Conservation (phyloP, 2,113 vertebrate species). For the Pachyramphus minor region DNA sequence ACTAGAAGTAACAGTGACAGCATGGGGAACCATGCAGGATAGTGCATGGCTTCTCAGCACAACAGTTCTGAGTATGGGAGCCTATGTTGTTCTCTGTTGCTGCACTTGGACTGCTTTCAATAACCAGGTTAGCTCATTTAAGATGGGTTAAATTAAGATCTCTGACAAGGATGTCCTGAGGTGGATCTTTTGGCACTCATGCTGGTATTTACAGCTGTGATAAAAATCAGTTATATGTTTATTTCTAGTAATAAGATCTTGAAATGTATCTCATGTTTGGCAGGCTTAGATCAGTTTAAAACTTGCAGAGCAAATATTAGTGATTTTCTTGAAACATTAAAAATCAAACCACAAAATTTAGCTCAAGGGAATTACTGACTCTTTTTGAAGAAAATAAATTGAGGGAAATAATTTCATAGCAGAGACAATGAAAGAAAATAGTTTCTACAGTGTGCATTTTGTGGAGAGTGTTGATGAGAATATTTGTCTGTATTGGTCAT, state of each 20-base stretch:
- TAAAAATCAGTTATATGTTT: slow-evolving; percentile 53
- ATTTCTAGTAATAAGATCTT: slow-evolving; percentile 23
- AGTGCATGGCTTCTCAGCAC: background rate
- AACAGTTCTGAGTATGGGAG: background rate
- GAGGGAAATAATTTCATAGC: background rate
- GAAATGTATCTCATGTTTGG: background rate
- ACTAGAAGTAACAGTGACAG: background rate
- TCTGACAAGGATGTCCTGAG: background rate
- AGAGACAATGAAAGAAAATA: background rate
- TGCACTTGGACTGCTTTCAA: background rate
- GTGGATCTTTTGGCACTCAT: slow-evolving; percentile 13
- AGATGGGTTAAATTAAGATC: slow-evolving; percentile 43
- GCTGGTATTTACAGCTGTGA: slow-evolving; percentile 14
- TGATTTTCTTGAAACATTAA: background rate
- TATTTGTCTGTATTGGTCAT: background rate
- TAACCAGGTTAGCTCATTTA: slow-evolving; percentile 11
- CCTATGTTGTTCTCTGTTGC: background rate
- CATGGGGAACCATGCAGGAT: background rate
- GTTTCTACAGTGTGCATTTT: background rate
- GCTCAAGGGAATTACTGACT: background rate
- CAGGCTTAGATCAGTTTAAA: background rate
- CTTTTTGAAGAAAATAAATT: background rate
- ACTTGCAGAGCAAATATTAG: background rate
- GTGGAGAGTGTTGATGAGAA: background rate
- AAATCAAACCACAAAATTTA: background rate